Evolutionary conservation across 2,888 invertebrate genomes (phyloP), one percentile per base, ranked within the genome.

Genomic region (Hyposoter dolosus): DNA sequence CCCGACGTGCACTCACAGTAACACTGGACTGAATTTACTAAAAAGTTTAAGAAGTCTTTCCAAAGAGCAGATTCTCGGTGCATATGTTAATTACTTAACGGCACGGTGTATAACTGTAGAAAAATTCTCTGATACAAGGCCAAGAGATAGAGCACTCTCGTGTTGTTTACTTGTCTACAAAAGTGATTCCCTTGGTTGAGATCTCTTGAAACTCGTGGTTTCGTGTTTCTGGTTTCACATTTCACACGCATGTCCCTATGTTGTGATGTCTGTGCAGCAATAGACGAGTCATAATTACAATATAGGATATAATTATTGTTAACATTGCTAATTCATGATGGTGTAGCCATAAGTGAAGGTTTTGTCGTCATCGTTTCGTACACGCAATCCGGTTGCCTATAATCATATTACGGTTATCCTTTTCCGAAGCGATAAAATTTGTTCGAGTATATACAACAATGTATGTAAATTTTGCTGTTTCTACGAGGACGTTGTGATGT

Each of bases 61-160:
- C 28, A 15, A 45, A 28, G 50, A 60, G 15, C 45, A 50, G 17
- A 45, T 43, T 77, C 65, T 75, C 69, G 72, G 19, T 79, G 83
- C 69, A 72, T 76, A 85, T 80, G 85, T 80, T 85, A 80, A 83
- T 77, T 72, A 82, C 81, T 88, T 88, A 89, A 88, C 88, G 89
- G 87, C 82, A 84, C 82, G 82, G 72, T 77, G 84, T 88, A 89
- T 88, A 89, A 88, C 89, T 88, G 88, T 89, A 87, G 68, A 76
- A 86, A 82, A 82, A 87, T 84, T 65, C 63, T 85, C 72, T 80
- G 65, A 86, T 79, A 75, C 40, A 83, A 84, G 84, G 85, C 76
- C 78, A 23, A 71, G 60, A 72, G 47, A 63, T 28, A 63, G 56
- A 56, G 35, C 19, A 35, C 66, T 35, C 72, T 50, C 71, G 50